Evolutionary conservation across 92 coral and sea anemone genomes (phyloP).

Genomic region (Pocillopora meandrina): DNA sequence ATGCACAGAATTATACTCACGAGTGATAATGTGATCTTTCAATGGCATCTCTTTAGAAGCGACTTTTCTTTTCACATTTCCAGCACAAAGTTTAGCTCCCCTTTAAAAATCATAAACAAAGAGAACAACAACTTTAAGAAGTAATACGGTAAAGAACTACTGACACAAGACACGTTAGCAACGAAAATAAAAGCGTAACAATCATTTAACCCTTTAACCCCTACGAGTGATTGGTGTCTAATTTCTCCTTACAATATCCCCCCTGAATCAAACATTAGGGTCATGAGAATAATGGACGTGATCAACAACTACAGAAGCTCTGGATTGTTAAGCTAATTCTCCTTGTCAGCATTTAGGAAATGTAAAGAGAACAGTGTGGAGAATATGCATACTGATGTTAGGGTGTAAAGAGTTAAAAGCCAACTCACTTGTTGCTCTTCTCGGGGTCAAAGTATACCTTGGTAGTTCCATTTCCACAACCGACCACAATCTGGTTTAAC

Average conservation of each 20-base stretch:
- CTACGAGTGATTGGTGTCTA: too few species aligned
- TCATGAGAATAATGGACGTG: too few species aligned
- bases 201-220: neutral
- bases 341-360: too few species aligned
- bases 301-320: too few species aligned
- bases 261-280: too few species aligned
- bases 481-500: constrained; percentile 91
- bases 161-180: neutral
- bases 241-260: too few species aligned
- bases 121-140: neutral
- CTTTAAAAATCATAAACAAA: constrained; percentile 38
- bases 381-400: too few species aligned
- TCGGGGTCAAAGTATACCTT: constrained; percentile 95
- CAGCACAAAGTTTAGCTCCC: constrained; percentile 96
- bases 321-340: too few species aligned
- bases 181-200: neutral
- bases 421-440: constrained; percentile 84
- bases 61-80: constrained; percentile 80
- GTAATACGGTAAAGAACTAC: neutral
- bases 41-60: constrained; percentile 85
- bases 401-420: neutral
- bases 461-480: constrained; percentile 79
- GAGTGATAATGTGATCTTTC: constrained; percentile 93
- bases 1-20: constrained; percentile 50
- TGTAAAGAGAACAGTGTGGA: too few species aligned